Percentiles rank a stretch among this genome's conserved stretches.
These are phyloP conservation scores for Aurelia sp. DNA, from an alignment of 30 jellyfish, hydroid and myxozoan species.

Conservation along the genomic window DNA sequence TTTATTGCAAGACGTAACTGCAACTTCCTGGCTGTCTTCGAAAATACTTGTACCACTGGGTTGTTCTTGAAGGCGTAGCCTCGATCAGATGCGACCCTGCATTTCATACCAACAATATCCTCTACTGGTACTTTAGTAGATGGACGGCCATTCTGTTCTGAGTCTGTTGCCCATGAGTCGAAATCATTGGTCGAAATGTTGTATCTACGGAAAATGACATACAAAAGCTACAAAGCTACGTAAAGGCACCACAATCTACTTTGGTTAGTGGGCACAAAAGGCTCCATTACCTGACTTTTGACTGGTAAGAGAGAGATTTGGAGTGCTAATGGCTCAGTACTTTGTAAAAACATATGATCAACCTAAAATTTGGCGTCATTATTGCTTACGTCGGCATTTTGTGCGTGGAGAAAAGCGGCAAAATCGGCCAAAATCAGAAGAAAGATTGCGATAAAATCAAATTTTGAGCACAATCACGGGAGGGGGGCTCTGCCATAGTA, in stretches of 20 bases:
- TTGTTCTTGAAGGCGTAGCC: slow-evolving; percentile 54
- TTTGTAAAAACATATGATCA: not conserved
- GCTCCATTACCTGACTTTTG: no score
- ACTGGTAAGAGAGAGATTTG: no score
- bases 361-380: not conserved
- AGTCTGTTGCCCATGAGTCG: slow-evolving; percentile 56
- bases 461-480: no score
- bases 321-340: no score
- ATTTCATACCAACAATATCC: slow-evolving; percentile 4
- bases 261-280: no score
- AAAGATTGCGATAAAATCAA: no score
- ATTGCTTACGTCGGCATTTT: not conserved
- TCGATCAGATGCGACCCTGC: slow-evolving; percentile 30
- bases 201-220: slow-evolving; percentile 47
- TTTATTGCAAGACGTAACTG: slow-evolving; percentile 81
- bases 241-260: no score
- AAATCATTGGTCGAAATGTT: slow-evolving; percentile 84
- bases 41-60: slow-evolving; percentile 57
- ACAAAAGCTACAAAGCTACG: no score
- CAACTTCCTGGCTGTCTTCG: slow-evolving; percentile 26
- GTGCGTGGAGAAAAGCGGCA: not conserved
- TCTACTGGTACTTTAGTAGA: slow-evolving; percentile 42
- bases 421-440: not conserved
- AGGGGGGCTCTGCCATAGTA: no score
- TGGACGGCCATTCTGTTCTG: slow-evolving; percentile 11